Base-by-base conservation (phyloP, 2,113 vertebrate species). In the Podilymbus podiceps region DNA sequence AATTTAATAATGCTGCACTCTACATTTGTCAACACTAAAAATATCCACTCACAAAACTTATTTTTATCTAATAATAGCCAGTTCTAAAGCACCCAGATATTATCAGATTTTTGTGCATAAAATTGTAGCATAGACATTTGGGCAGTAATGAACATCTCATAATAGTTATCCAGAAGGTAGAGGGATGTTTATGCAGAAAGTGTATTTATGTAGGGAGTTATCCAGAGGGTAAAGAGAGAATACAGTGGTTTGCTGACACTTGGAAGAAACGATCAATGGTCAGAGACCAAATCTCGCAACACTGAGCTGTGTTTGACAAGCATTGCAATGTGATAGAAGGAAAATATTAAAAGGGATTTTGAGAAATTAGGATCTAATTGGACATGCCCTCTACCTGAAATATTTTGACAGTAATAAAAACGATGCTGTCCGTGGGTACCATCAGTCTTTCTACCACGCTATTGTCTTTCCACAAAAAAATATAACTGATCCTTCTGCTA, bases 21-120 rank as follows among this genome's bases (percentile, higher is more conserved):
- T 38, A 30, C 77, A 85, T 95, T 96, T 93, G 46, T 91, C 87
- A 89, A 89, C 60, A 82, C 66, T 82, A 89, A 91, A 95, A 93
- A 93, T 85, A 96, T 18, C 62, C 38, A 56, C 49, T 73, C 58
- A 42, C 49, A 85, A 74, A 94, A 82, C 62, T 72, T 85, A 75
- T 88, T 93, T 88, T 67, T 82, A 33, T 60, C 62, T 92, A 91
- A 73, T 52, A 87, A 78, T 53, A 93, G 20, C 27, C 62, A 91
- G 60, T 81, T 90, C 73, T 72, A 74, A 92, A 72, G 21, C 81
- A 82, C 22, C 20, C 22, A 60, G 28, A 88, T 77, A 83, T 55
- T 67, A 56, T 23, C 53, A 58, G 50, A 38, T 71, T 77, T 91
- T 82, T 82, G 38, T 55, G 9, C 27, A 83, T 58, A 40, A 85